Evolutionary conservation across 2,888 invertebrate species (phyloP).

Genomic region (Taenaris catops): DNA sequence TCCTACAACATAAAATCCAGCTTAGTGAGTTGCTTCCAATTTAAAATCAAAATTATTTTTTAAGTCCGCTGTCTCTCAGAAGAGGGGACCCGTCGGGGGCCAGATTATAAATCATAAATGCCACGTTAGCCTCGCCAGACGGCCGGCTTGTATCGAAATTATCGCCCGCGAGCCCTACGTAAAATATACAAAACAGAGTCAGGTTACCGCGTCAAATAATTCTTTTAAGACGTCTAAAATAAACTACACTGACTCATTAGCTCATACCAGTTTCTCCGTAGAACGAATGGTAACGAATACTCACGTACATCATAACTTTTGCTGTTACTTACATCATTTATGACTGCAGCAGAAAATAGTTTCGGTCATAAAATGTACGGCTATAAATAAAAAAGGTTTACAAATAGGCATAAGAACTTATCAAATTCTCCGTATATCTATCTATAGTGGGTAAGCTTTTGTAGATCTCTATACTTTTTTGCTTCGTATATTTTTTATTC

Average conservation of each 20-base stretch:
- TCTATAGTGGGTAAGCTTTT: too few species aligned
- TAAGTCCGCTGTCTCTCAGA: constrained; percentile 61
- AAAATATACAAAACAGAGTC: constrained; percentile 72
- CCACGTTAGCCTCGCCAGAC: constrained; percentile 59
- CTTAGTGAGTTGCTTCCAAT: constrained; percentile 70
- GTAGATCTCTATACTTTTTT: too few species aligned
- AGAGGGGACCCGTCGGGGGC: constrained; percentile 61
- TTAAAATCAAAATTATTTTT: constrained; percentile 71
- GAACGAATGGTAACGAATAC: not conserved
- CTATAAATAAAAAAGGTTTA: too few species aligned
- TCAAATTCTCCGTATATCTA: too few species aligned
- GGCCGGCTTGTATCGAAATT: constrained; percentile 61
- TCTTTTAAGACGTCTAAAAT: constrained; percentile 50
- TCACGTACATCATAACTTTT: too few species aligned
- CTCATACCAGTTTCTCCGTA: constrained; percentile 2
- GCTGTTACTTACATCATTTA: too few species aligned
- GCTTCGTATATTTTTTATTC: too few species aligned
- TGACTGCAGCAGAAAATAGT: too few species aligned
- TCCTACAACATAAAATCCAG: constrained; percentile 51
- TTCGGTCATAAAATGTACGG: too few species aligned
- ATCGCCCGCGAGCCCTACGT: constrained; percentile 60
- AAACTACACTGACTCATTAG: constrained; percentile 50
- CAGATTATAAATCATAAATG: constrained; percentile 76
- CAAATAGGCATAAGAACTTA: too few species aligned
- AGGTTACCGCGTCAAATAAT: constrained; percentile 66